Base-by-base conservation (phyloP, 2,888 invertebrate species). In the Alloplasta piceator region DNA sequence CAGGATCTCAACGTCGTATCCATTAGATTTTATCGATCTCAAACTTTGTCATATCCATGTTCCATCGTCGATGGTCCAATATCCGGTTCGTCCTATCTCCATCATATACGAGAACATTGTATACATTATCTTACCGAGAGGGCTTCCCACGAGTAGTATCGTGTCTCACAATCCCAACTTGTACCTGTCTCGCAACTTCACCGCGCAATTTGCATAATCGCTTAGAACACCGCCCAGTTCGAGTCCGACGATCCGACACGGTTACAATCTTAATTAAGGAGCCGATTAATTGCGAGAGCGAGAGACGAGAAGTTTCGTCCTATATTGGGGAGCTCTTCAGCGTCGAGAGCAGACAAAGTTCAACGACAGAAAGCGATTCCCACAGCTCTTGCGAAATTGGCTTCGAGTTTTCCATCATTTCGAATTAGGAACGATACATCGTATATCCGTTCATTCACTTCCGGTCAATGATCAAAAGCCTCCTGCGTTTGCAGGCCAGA, bases 181-280 rank as follows among this genome's bases (percentile, higher is more conserved):
- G 73, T 81, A 60, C 70, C 64, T 73, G 80, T 77, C 80, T 77
- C 78, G 68, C 80, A 81, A 81, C 73, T 81, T 74, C 46, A 12
- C 64, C 38, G 41, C 26, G 7, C 9, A 66, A 81, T 81, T 81
- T 81, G 70, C 80, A 81, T 81, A 81, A 81, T 81, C 80, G 73
- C 52, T 81, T 46, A 66, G 78, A 78, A 81, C 78, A 77, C 73
- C 68, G 73, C 68, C 80, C 80, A 77, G 77, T 41, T 74, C 80
- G 55, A 74, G 78, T 74, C 55, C 60, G 16, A 46, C 72, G 50
- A 74, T 72, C 64, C 60, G 58, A 78, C 77, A 78, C 58, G 60
- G 63, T 43, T 38, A 74, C 80, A 55, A 74, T 81, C 77, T 81
- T 78, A 81, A 81, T 81, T 81, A 81, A 81, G 77, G 77, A 74